These are phyloP conservation scores for Thamnophis sirtalis DNA, from an alignment of 2,113 vertebrate genomes.

Conservation along the genomic window DNA sequence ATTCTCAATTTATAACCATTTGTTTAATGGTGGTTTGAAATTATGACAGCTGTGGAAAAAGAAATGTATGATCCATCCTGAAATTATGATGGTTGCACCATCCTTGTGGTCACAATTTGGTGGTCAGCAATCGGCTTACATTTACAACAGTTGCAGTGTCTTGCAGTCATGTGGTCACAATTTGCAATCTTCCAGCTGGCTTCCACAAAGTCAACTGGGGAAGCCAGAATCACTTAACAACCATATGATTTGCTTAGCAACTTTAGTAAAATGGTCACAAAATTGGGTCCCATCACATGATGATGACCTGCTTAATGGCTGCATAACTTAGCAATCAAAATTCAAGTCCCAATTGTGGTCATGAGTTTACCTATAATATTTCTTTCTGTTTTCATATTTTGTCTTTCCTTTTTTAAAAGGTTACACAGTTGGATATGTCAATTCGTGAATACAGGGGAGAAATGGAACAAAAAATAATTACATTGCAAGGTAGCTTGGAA, in stretches of 20 bases:
- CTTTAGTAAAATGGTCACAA: neutral
- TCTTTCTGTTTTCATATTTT: neutral
- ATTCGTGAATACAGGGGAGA: slow-evolving; percentile 85
- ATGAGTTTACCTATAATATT: neutral
- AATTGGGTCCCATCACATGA: neutral
- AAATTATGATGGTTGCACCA: too few species aligned
- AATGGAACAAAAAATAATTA: slow-evolving; percentile 86
- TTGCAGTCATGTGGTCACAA: neutral
- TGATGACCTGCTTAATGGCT: neutral
- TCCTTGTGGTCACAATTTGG: too few species aligned
- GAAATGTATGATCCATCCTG: neutral
- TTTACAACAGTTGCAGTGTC: neutral
- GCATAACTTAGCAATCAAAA: neutral
- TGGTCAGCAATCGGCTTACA: neutral
- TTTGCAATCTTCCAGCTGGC: neutral
- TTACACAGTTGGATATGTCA: slow-evolving; percentile 84
- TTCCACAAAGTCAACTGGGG: neutral
- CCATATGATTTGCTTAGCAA: neutral
- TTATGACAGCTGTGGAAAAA: neutral
- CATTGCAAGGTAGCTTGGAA: slow-evolving; percentile 78
- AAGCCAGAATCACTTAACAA: neutral
- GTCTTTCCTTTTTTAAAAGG: slow-evolving; percentile 67
- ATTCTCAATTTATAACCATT: neutral
- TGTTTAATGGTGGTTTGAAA: neutral
- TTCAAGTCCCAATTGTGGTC: neutral